phyloP scores from a whole-genome alignment of 1,140 invertebrate genomes.

The Octopus bimaculoides region DNA sequence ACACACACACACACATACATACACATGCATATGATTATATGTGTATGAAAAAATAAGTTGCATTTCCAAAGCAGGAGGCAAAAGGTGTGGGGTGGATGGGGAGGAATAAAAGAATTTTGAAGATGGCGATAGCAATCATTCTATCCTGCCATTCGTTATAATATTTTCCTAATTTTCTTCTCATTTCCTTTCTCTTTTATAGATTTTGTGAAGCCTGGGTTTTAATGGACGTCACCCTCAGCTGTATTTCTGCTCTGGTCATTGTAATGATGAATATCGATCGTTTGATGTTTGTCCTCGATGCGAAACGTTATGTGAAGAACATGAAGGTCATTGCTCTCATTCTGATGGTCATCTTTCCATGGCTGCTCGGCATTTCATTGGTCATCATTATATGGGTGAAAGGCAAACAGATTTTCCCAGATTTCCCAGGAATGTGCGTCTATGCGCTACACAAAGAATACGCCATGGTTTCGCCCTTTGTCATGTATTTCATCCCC shows the following conservation, averaged over 20 bases:
- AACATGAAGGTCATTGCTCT: conserved; percentile 5
- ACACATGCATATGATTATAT: too few relatives aligned
- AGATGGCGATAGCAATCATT: too few relatives aligned
- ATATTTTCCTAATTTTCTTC: neutral
- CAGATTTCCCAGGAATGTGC: neutral
- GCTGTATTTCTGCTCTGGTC: neutral
- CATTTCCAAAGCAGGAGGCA: too few relatives aligned
- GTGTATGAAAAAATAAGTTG: too few relatives aligned
- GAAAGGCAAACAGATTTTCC: neutral
- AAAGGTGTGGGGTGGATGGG: too few relatives aligned
- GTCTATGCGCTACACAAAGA: conserved; percentile 9
- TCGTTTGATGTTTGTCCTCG: neutral
- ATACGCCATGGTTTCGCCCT: conserved; percentile 3
- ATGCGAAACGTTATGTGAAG: conserved; percentile 2
- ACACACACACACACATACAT: too few relatives aligned
- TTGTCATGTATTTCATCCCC: conserved; percentile 10
- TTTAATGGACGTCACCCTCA: neutral
- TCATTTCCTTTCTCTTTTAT: neutral
- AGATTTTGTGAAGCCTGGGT: conserved; percentile 10
- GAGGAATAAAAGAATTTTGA: too few relatives aligned
- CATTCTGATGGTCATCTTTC: conserved; percentile 9
- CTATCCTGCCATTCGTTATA: too few relatives aligned
- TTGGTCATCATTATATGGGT: conserved; percentile 6
- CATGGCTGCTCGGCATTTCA: neutral
- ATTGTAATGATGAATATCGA: conserved; percentile 9